Base-by-base conservation (phyloP, 1,140 invertebrate species). In the Helicoverpa zea region DNA sequence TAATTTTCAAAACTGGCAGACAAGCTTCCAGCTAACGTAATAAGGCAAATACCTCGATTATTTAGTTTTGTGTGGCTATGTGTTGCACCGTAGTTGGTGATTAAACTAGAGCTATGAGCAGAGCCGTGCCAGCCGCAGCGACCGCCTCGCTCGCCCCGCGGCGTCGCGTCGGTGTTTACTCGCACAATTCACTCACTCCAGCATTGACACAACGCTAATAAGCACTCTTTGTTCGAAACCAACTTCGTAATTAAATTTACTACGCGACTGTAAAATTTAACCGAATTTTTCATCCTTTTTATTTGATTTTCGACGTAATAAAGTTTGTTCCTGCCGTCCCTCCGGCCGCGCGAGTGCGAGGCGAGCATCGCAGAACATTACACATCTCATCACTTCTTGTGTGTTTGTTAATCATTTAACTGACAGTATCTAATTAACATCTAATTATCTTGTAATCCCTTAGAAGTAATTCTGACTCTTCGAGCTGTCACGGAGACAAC, bases 181-280 rank as follows among this genome's bases (percentile, higher is more conserved):
- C 29, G 2, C 10, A 49, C 4, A 18, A 35, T 35, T 35, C 9
- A 12, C 16, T 68, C 54, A n/a, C 29, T 68, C 14, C 13, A 51
- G 51, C 49, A 68, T 68, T 16, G 64, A 51, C 47, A 13, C n/a
- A 51, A 43, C n/a, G 64, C 49, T 68, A 51, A 68, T 68, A 49
- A 51, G 43, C 47, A 68, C 64, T 68, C 64, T 68, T 68, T 68
- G 64, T 68, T 68, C 16, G 9, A 16, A 68, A 51, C 64, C n/a
- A 68, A 68, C 16, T 68, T 23, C 2, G 14, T 68, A 51, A 68
- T 68, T 68, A 23, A 68, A 68, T 68, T 49, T 68, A 47, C 7
- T 43, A 49, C 43, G 11, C 16, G 35, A 68, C n/a, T 23, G 64
- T 47, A 66, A 66, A 47, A 66, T 68, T n/a, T 49, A 68, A 68